Conservation (phyloP, 2,888 invertebrate species). For the Panorpa germanica region DNA sequence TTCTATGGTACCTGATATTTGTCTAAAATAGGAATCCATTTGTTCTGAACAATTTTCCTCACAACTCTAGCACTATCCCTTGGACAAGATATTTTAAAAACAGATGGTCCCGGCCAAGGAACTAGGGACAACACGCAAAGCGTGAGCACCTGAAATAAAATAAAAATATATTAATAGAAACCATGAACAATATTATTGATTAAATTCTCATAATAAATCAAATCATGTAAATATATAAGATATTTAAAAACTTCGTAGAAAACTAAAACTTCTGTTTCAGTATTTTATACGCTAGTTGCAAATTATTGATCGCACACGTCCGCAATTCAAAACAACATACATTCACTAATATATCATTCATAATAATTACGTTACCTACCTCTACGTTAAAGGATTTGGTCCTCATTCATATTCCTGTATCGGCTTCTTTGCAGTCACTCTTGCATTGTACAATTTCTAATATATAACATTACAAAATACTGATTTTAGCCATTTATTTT, state of each 20-base stretch:
- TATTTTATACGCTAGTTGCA: too few relatives aligned
- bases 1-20: slow-evolving; percentile 40
- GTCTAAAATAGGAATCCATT: slow-evolving; percentile 79
- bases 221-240: neutral
- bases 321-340: slow-evolving; percentile 21
- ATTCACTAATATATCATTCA: slow-evolving; percentile 21
- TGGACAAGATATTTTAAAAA: slow-evolving; percentile 73
- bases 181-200: slow-evolving; percentile 10
- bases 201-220: slow-evolving; percentile 7
- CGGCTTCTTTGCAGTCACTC: too few relatives aligned
- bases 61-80: slow-evolving; percentile 79
- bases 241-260: neutral
- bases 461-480: too few relatives aligned
- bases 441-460: too few relatives aligned
- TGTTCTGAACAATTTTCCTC: slow-evolving; percentile 71
- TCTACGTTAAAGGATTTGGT: slow-evolving; percentile 68
- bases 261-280: too few relatives aligned
- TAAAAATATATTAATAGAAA: slow-evolving; percentile 8
- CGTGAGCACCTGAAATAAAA: slow-evolving; percentile 46
- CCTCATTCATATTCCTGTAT: slow-evolving; percentile 93
- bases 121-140: slow-evolving; percentile 64
- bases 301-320: neutral
- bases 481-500: too few relatives aligned
- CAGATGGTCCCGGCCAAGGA: slow-evolving; percentile 75
- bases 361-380: slow-evolving; percentile 31